Conservation (phyloP, 2,888 invertebrate genomes). For the Himalopsyche japonica region DNA sequence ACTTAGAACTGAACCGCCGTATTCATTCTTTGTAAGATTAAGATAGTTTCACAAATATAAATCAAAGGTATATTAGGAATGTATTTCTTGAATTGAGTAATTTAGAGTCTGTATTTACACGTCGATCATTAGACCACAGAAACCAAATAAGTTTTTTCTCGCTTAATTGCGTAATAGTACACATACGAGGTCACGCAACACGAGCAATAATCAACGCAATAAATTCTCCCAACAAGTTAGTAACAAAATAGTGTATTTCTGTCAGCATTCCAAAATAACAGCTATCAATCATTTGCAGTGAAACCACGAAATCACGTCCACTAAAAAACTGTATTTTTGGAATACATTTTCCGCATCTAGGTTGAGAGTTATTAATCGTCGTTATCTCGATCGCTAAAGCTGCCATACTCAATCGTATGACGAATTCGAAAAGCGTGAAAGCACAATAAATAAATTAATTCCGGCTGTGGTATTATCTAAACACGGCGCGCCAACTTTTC, state of each 20-base stretch:
- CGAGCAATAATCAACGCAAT: not conserved
- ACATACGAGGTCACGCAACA: not conserved
- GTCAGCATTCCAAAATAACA: not conserved
- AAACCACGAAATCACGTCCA: not conserved
- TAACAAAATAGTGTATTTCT: not conserved
- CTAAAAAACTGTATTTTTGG: not conserved
- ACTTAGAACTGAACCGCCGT: too few relatives aligned
- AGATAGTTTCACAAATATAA: too few relatives aligned
- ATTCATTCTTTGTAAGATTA: too few relatives aligned
- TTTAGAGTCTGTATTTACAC: too few relatives aligned
- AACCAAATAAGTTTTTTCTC: too few relatives aligned
- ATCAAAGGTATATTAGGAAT: too few relatives aligned
- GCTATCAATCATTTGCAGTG: not conserved
- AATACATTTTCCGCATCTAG: not conserved
- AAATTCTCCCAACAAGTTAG: not conserved
- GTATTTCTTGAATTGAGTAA: too few relatives aligned
- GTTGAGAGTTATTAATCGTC: not conserved
- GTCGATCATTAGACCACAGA: too few relatives aligned
- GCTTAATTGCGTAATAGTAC: too few relatives aligned
- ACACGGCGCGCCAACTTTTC: slow-evolving; percentile 26
- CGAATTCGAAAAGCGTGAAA: slow-evolving; percentile 21
- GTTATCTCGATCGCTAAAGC: not conserved
- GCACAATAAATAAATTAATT: slow-evolving; percentile 16
- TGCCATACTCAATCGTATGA: not conserved
- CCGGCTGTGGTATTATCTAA: slow-evolving; percentile 12